A percentile compares a stretch with the other conserved stretches of the same genome.
Conservation (phyloP, 2,888 invertebrate genomes). For the Aphrophora alni region DNA sequence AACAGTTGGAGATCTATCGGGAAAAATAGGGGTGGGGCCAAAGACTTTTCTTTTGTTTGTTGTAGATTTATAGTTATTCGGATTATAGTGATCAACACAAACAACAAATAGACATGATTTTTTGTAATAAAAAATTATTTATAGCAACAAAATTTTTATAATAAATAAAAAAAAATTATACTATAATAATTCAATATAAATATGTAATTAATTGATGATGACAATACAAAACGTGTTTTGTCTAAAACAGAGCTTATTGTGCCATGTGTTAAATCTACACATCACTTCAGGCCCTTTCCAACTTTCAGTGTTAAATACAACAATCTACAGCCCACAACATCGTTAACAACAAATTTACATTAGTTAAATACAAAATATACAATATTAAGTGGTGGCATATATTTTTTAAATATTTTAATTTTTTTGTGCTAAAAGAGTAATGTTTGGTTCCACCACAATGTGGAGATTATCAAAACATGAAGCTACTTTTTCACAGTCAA, state of each 20-base stretch:
- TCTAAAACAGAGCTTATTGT: slow-evolving; percentile 38
- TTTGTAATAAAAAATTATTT: slow-evolving; percentile 38
- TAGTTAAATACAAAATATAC: slow-evolving; percentile 2
- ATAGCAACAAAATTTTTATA: slow-evolving; percentile 34
- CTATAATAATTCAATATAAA: slow-evolving; percentile 32
- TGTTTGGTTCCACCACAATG: neutral
- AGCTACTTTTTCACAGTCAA: neutral
- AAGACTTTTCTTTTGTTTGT: no score
- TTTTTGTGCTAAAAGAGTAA: slow-evolving; percentile 3
- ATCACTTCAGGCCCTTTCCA: neutral
- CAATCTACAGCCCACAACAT: slow-evolving; percentile 25
- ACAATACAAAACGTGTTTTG: slow-evolving; percentile 40
- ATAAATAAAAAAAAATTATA: slow-evolving; percentile 32
- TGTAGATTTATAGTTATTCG: no score
- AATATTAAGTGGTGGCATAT: neutral
- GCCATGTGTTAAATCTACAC: slow-evolving; percentile 38
- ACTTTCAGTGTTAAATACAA: neutral
- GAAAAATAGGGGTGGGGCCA: no score
- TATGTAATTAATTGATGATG: slow-evolving; percentile 27
- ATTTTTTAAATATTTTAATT: neutral
- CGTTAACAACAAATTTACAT: slow-evolving; percentile 6
- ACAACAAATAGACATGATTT: no score
- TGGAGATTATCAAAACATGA: neutral
- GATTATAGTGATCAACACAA: neutral
- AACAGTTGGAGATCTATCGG: no score